A percentile compares a stretch with the other conserved stretches of the same genome.
phyloP scores from a whole-genome alignment of 2,113 vertebrate genomes.

The Scatophagus argus region DNA sequence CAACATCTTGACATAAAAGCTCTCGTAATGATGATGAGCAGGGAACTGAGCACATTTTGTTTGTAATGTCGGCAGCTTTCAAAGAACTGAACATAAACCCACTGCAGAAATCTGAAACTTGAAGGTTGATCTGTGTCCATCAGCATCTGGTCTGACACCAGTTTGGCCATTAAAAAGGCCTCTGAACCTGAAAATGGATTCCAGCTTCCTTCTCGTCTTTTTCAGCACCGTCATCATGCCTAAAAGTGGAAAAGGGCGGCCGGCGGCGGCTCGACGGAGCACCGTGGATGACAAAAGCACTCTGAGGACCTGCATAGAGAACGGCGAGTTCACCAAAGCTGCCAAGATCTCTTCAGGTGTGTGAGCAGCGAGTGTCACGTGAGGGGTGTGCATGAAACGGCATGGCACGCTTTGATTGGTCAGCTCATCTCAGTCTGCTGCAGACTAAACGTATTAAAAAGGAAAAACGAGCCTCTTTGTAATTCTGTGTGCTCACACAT shows the following conservation, averaged over 20 bases:
- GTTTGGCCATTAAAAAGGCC: too few species aligned
- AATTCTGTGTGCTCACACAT: background rate
- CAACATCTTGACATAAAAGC: too few species aligned
- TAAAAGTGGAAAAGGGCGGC: slow-evolving; percentile 91
- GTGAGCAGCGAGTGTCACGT: background rate
- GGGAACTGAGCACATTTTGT: too few species aligned
- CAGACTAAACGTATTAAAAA: background rate
- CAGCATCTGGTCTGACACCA: too few species aligned
- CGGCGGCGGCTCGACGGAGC: slow-evolving; percentile 89
- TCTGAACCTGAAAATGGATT: too few species aligned
- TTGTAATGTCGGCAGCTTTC: too few species aligned
- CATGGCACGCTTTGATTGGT: slow-evolving; percentile 44
- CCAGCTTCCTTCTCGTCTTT: background rate
- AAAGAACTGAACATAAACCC: too few species aligned
- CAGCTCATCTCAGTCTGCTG: slow-evolving; percentile 10
- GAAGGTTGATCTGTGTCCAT: too few species aligned
- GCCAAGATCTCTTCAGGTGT: slow-evolving; percentile 92
- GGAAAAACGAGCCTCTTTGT: background rate
- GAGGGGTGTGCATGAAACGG: slow-evolving; percentile 20
- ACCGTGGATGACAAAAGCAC: slow-evolving; percentile 92
- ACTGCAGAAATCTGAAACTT: too few species aligned
- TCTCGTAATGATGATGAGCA: too few species aligned
- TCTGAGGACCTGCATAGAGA: slow-evolving; percentile 90
- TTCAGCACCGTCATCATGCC: slow-evolving; percentile 84
- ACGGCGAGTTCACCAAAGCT: slow-evolving; percentile 90